Evolutionary conservation across 2,888 invertebrate species (phyloP).

Genomic region (Muscina levida): DNA sequence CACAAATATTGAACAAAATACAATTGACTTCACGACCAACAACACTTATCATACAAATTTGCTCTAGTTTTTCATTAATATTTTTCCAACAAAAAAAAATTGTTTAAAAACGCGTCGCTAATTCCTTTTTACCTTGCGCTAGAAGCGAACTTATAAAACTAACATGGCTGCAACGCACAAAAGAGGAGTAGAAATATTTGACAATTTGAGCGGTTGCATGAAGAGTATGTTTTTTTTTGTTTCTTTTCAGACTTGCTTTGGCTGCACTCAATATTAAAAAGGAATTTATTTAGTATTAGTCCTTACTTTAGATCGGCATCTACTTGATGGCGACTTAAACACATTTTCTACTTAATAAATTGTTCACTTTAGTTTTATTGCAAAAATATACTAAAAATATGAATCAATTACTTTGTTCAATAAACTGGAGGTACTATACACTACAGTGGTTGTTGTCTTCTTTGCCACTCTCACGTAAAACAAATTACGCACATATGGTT

Average conservation of each 20-base stretch:
- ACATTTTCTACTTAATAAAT: neutral
- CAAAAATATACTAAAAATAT: too few species aligned
- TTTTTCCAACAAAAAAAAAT: conserved; percentile 53
- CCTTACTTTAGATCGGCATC: conserved; percentile 6
- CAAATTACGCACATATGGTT: conserved; percentile 36
- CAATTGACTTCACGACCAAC: conserved; percentile 39
- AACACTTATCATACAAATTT: conserved; percentile 65
- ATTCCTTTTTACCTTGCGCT: conserved; percentile 66
- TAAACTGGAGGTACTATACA: too few species aligned
- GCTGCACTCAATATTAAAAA: too few species aligned
- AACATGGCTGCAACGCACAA: conserved; percentile 61
- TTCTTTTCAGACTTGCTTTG: too few species aligned
- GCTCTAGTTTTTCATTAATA: conserved; percentile 42
- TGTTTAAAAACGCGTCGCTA: conserved; percentile 66
- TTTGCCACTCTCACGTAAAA: conserved; percentile 8
- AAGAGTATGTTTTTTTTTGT: neutral
- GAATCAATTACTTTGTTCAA: too few species aligned
- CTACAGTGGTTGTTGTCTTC: neutral
- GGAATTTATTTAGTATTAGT: too few species aligned
- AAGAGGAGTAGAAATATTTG: conserved; percentile 53
- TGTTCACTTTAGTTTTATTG: too few species aligned
- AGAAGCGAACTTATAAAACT: conserved; percentile 70
- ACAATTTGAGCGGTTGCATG: neutral
- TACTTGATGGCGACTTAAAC: neutral
- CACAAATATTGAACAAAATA: conserved; percentile 46